Evolutionary conservation across 64 coral and sea anemone genomes (phyloP).

Genomic region (Stylophora pistillata): DNA sequence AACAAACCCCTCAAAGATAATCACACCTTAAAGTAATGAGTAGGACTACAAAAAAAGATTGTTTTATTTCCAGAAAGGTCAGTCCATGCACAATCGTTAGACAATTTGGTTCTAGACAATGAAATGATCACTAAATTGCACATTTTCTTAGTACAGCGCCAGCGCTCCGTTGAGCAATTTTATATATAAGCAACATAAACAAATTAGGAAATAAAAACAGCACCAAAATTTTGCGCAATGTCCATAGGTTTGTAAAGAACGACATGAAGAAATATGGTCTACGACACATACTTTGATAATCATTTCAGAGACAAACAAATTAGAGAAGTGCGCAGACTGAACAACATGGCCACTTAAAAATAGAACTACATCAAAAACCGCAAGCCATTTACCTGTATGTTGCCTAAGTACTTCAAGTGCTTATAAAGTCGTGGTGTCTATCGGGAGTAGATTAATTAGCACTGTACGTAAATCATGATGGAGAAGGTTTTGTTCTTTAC

Average conservation of each 20-base stretch:
- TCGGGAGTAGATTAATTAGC: constrained; percentile 14
- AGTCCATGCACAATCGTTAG: neutral
- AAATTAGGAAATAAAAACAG: too few species aligned
- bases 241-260: too few species aligned
- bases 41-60: neutral
- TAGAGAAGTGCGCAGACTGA: too few species aligned
- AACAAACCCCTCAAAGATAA: constrained; percentile 14
- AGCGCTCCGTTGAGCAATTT: too few species aligned
- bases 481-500: neutral
- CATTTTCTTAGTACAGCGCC: too few species aligned
- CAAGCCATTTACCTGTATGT: neutral
- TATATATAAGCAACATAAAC: too few species aligned
- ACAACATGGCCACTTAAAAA: neutral
- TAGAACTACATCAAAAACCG: neutral
- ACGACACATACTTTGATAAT: too few species aligned
- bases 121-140: too few species aligned
- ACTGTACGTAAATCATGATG: neutral
- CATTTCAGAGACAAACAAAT: too few species aligned
- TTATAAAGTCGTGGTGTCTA: constrained; percentile 23
- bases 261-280: too few species aligned
- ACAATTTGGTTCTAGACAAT: neutral
- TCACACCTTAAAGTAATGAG: neutral
- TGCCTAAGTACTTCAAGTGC: neutral
- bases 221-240: too few species aligned
- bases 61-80: neutral